phyloP scores from a whole-genome alignment of 2,113 vertebrate species.

The Machaerirhynchus nigripectus region DNA sequence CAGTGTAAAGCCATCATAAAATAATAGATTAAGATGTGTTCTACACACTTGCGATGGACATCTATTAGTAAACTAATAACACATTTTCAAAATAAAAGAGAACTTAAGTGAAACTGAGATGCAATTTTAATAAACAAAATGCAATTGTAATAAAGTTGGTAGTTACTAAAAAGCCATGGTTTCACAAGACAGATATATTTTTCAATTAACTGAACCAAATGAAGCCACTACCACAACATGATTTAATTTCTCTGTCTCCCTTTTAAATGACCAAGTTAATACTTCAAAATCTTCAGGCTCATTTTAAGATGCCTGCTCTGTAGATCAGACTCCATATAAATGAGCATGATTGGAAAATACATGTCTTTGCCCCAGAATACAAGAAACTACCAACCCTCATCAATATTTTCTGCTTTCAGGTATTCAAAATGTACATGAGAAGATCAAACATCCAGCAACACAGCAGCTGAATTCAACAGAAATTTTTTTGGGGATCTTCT shows the following conservation, averaged over 20 bases:
- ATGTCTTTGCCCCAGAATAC: not conserved
- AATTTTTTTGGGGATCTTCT: not conserved
- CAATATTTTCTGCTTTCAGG: not conserved
- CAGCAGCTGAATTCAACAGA: not conserved
- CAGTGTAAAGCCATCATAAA: not conserved
- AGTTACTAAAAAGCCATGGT: not conserved
- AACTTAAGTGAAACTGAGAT: not conserved
- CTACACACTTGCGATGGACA: not conserved
- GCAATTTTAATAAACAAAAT: not conserved
- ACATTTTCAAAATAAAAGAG: not conserved
- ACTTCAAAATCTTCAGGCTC: not conserved
- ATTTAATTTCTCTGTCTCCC: not conserved
- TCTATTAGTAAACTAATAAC: not conserved
- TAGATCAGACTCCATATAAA: not conserved
- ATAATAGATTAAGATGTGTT: not conserved
- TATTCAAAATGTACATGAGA: not conserved
- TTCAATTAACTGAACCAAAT: not conserved
- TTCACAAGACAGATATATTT: not conserved
- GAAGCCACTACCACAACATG: not conserved
- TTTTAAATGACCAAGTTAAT: not conserved
- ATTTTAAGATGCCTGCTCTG: not conserved
- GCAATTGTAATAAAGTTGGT: not conserved
- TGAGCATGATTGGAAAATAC: not conserved
- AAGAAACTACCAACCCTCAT: not conserved
- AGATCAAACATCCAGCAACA: not conserved